Conservation (phyloP, 2,888 invertebrate genomes). For the Pollenia angustigena region DNA sequence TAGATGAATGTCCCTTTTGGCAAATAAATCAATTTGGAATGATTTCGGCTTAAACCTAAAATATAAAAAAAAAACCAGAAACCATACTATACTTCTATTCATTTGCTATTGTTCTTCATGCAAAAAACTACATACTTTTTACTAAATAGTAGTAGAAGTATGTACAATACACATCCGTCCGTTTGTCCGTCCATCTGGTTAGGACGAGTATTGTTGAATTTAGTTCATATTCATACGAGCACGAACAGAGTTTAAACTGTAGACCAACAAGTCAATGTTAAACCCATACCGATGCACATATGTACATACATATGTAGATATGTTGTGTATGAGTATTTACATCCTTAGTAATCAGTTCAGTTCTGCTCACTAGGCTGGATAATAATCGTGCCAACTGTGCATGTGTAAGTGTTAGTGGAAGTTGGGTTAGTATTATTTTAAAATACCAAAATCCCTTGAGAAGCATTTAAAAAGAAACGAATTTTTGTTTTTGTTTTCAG, state of each 20-base stretch:
- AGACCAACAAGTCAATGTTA: constrained; percentile 44
- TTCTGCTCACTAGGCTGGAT: constrained; percentile 50
- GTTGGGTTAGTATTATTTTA: constrained; percentile 53
- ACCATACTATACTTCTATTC: constrained; percentile 26
- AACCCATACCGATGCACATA: background rate
- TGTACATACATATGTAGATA: background rate
- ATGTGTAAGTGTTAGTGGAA: constrained; percentile 23
- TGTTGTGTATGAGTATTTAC: constrained; percentile 7
- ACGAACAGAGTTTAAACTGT: constrained; percentile 21
- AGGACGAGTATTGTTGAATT: constrained; percentile 34
- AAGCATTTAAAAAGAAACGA: constrained; percentile 34
- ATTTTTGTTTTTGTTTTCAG: constrained; percentile 7
- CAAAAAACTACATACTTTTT: constrained; percentile 7
- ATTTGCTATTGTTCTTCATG: constrained; percentile 17
- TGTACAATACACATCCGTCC: background rate
- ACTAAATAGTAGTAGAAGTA: background rate
- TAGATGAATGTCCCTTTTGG: constrained; percentile 69
- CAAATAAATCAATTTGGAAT: constrained; percentile 71
- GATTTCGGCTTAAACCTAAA: constrained; percentile 54
- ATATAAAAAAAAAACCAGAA: constrained; percentile 40
- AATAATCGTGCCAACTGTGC: constrained; percentile 54
- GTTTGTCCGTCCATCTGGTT: constrained; percentile 21
- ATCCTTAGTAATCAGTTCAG: constrained; percentile 49
- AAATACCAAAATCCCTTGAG: constrained; percentile 60
- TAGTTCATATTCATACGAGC: constrained; percentile 31